These are phyloP conservation scores for Paracanthobrama guichenoti DNA, from an alignment of 2,113 vertebrate genomes.

Conservation along the genomic window DNA sequence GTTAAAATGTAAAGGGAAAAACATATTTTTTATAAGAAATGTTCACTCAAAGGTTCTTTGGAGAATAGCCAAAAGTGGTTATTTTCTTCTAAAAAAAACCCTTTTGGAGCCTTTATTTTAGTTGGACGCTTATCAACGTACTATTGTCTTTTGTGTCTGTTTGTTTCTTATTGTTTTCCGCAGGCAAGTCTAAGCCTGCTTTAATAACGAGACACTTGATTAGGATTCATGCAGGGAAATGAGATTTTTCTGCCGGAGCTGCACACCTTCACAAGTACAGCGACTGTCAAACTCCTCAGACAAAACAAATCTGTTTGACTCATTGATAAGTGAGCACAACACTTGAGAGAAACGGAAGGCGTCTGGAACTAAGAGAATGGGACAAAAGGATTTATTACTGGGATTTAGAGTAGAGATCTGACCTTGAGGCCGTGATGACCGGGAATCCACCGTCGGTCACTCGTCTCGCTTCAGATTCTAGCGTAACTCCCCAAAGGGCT, in stretches of 20 bases:
- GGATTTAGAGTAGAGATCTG: conserved; percentile 17
- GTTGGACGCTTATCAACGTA: not conserved
- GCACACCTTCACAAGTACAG: not conserved
- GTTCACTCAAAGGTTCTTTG: too few species aligned
- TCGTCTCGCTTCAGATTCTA: not conserved
- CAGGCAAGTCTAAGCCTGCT: not conserved
- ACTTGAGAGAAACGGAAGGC: not conserved
- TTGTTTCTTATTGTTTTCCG: not conserved
- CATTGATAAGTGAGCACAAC: conserved; percentile 27
- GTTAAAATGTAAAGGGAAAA: too few species aligned
- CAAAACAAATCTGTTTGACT: conserved; percentile 30
- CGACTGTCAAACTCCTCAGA: conserved; percentile 9
- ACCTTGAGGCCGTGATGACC: conserved; percentile 37
- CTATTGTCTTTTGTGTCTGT: not conserved
- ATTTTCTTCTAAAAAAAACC: too few species aligned
- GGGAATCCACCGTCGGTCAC: not conserved
- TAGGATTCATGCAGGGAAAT: conserved; percentile 11
- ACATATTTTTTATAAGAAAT: too few species aligned
- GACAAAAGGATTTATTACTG: conserved; percentile 32
- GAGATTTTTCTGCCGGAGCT: not conserved
- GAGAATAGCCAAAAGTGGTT: too few species aligned
- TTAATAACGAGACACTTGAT: not conserved
- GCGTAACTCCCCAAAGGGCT: not conserved
- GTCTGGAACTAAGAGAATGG: not conserved
- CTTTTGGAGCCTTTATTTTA: not conserved